phyloP scores from a whole-genome alignment of 2,888 invertebrate genomes.

The Pteria penguin region DNA sequence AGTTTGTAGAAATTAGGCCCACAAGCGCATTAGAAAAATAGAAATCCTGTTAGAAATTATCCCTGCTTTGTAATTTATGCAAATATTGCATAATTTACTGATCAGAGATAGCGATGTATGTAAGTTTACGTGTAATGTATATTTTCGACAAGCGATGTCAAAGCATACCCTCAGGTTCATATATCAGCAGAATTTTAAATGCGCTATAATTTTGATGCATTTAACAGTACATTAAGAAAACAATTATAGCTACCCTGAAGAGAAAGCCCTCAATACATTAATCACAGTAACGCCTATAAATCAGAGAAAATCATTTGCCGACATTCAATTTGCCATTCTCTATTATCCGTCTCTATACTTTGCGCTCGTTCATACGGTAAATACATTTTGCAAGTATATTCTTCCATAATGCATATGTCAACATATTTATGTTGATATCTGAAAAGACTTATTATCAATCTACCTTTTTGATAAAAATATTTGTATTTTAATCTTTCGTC shows the following conservation, averaged over 20 bases:
- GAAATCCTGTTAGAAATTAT: too few relatives aligned
- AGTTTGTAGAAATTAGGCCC: too few relatives aligned
- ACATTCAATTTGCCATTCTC: neutral
- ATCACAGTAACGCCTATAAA: neutral
- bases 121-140: neutral
- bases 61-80: too few relatives aligned
- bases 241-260: neutral
- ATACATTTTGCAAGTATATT: too few relatives aligned
- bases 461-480: too few relatives aligned
- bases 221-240: neutral
- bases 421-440: too few relatives aligned
- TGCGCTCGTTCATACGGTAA: too few relatives aligned
- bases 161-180: neutral
- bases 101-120: neutral
- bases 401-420: too few relatives aligned
- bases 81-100: neutral
- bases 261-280: neutral
- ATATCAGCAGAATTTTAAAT: neutral
- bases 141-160: neutral
- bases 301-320: neutral
- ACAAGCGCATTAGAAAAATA: too few relatives aligned
- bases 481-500: too few relatives aligned
- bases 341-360: too few relatives aligned
- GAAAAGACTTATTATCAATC: too few relatives aligned
- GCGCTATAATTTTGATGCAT: neutral